A percentile compares a stretch with the other conserved stretches of the same genome.
Evolutionary conservation across 2,797 vertebrate genomes (phyloP).

Genomic region (Clarias pachynema): DNA sequence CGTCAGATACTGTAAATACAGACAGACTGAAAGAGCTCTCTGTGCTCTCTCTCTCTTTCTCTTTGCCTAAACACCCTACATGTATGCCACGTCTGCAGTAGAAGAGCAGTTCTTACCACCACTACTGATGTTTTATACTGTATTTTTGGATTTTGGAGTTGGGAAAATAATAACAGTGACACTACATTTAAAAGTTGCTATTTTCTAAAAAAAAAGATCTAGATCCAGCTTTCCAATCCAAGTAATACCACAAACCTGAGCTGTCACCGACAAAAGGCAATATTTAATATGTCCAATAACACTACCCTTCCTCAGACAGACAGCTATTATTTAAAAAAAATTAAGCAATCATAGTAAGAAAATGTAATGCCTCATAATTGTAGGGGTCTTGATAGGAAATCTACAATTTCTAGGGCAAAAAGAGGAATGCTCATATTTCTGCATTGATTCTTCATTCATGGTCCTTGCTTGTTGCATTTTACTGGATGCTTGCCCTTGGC

Average conservation of each 20-base stretch:
- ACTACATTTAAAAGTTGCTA: background rate
- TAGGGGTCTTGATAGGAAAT: background rate
- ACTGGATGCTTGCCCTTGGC: slow-evolving; percentile 55
- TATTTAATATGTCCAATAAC: background rate
- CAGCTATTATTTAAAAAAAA: background rate
- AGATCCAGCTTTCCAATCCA: background rate
- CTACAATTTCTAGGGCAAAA: background rate
- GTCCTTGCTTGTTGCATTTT: slow-evolving; percentile 5
- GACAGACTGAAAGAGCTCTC: slow-evolving; percentile 50
- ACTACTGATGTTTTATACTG: background rate
- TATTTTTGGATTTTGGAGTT: slow-evolving; percentile 17
- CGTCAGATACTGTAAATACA: slow-evolving; percentile 57
- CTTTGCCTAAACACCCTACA: slow-evolving; percentile 38
- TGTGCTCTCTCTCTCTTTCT: slow-evolving; percentile 45
- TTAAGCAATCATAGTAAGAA: background rate
- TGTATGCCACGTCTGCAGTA: slow-evolving; percentile 43
- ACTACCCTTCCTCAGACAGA: background rate
- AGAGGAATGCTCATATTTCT: slow-evolving; percentile 4
- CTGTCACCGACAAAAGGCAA: slow-evolving; percentile 1
- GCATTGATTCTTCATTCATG: background rate
- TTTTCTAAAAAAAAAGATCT: background rate
- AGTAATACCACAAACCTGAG: too few relatives aligned
- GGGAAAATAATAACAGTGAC: background rate
- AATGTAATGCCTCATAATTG: background rate
- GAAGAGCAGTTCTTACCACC: background rate